These are phyloP conservation scores for Bothrops jararaca DNA, from an alignment of 2,113 vertebrate genomes.

Conservation along the genomic window DNA sequence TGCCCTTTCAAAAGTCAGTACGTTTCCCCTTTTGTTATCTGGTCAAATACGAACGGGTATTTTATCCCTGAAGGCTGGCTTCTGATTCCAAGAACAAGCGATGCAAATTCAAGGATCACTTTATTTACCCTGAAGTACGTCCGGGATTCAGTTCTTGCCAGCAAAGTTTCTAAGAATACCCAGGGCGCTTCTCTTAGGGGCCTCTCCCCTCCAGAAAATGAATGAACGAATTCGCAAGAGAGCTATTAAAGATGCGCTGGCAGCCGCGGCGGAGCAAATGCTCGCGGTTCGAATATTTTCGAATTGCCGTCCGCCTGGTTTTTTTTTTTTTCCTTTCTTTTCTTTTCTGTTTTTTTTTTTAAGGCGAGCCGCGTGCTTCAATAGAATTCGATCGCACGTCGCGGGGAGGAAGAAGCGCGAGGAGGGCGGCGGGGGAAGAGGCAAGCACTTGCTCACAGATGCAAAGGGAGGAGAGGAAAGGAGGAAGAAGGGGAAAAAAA, in stretches of 20 bases:
- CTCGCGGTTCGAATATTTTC: constrained; percentile 1
- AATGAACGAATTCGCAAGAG: background rate
- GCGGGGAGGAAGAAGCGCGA: background rate
- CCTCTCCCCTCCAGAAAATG: background rate
- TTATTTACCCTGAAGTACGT: fast-evolving
- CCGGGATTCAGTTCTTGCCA: background rate
- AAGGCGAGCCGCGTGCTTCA: constrained; percentile 16
- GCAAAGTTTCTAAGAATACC: constrained; percentile 1
- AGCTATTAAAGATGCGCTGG: constrained; percentile 30
- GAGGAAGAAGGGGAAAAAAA: too few relatives aligned
- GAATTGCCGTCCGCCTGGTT: background rate
- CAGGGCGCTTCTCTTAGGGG: constrained; percentile 12
- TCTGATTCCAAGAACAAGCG: background rate
- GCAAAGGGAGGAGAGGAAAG: constrained; percentile 4
- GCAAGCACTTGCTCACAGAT: constrained; percentile 13
- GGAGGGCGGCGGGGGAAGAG: background rate
- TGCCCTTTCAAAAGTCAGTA: constrained; percentile 38
- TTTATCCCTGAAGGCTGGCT: constrained; percentile 32
- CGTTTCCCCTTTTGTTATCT: constrained; percentile 16
- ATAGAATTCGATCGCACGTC: background rate
- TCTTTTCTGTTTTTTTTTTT: background rate
- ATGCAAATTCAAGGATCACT: constrained; percentile 14
- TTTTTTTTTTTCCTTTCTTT: too few relatives aligned
- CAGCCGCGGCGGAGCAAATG: background rate
- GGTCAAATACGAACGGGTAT: constrained; percentile 28